A percentile compares a stretch with the other conserved stretches of the same genome.
Evolutionary conservation across 64 coral and sea anemone genomes (phyloP).

Genomic region (Hydrozoanthus tunicans): DNA sequence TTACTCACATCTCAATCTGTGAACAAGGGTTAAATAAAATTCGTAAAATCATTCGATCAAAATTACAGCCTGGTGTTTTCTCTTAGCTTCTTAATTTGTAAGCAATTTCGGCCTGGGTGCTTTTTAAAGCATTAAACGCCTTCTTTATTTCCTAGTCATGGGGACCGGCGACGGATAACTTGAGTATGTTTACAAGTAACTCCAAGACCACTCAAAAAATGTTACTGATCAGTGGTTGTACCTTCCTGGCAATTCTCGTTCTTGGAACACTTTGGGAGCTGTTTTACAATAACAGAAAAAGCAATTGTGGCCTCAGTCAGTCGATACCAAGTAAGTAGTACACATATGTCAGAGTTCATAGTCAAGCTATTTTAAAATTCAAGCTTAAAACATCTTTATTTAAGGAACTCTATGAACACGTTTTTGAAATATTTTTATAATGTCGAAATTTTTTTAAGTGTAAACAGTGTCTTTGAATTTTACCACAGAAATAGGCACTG

Average conservation of each 20-base stretch:
- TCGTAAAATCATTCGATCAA: no score
- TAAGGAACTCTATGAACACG: neutral
- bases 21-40: no score
- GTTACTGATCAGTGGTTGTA: slow-evolving; percentile 25
- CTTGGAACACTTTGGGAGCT: slow-evolving; percentile 28
- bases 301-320: slow-evolving; percentile 28
- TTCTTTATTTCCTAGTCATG: neutral
- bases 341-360: neutral
- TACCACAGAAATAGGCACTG: no score
- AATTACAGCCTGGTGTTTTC: no score
- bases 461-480: no score
- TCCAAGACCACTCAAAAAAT: slow-evolving; percentile 1
- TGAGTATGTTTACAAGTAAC: slow-evolving; percentile 31
- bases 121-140: no score
- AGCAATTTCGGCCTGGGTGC: no score
- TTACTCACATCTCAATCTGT: no score
- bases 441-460: no score
- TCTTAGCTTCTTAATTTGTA: no score
- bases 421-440: no score
- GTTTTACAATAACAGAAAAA: neutral
- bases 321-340: slow-evolving; percentile 36
- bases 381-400: neutral
- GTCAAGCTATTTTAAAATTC: neutral
- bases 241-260: neutral
- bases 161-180: slow-evolving; percentile 29